Conservation (phyloP, 2,113 vertebrate genomes). For the Benitochromis conjunctus region DNA sequence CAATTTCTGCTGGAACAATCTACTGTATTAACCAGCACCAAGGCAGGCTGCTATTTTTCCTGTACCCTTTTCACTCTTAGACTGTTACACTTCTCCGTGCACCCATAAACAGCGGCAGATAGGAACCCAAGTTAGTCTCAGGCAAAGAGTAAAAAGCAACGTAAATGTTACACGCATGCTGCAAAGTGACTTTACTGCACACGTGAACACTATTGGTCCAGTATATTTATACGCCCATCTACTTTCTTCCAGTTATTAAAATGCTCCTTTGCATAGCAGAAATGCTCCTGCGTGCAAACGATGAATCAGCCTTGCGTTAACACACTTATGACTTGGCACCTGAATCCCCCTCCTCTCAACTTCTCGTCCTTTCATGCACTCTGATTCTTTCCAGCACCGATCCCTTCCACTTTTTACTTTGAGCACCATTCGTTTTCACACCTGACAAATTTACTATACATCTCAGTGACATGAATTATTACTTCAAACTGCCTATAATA, state of each 20-base stretch:
- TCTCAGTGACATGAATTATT: neutral
- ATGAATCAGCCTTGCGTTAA: neutral
- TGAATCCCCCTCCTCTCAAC: neutral
- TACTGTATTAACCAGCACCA: neutral
- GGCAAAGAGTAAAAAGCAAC: neutral
- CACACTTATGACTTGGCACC: neutral
- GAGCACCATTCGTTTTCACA: neutral
- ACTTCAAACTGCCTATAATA: neutral
- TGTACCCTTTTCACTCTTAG: neutral
- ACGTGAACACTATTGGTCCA: rapidly evolving
- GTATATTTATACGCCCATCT: neutral
- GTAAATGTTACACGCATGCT: neutral
- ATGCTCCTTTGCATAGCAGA: neutral
- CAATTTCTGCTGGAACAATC: neutral
- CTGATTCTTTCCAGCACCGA: neutral
- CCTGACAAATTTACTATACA: neutral
- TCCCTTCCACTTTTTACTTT: neutral
- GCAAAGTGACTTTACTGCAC: neutral
- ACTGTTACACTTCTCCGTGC: neutral
- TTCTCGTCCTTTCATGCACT: neutral
- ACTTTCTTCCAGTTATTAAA: neutral
- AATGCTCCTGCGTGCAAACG: neutral
- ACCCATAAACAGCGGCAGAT: neutral
- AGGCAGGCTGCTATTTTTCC: neutral
- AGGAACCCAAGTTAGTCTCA: neutral